phyloP scores from a whole-genome alignment of 30 jellyfish, hydroid and myxozoan species.

The Catostylus mosaicus region DNA sequence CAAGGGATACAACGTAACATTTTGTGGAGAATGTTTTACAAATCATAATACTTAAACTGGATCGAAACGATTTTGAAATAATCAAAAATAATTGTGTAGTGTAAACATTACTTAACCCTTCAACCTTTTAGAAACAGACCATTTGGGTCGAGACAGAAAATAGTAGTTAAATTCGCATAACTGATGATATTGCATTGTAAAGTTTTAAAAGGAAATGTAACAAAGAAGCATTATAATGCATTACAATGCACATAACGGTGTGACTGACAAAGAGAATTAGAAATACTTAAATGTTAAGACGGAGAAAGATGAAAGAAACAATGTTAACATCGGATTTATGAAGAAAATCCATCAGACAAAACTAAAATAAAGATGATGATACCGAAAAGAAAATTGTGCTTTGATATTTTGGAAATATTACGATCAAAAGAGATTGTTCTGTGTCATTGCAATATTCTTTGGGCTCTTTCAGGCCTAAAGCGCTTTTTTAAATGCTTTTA shows the following conservation, averaged over 20 bases:
- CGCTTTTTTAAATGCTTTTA: neutral
- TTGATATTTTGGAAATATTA: neutral
- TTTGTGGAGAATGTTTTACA: too few relatives aligned
- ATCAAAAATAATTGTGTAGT: neutral
- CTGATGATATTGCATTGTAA: neutral
- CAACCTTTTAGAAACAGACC: neutral
- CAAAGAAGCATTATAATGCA: neutral
- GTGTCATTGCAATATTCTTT: neutral
- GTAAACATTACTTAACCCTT: neutral
- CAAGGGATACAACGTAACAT: too few relatives aligned
- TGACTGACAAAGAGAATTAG: neutral
- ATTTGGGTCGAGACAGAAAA: neutral
- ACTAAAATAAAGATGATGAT: neutral
- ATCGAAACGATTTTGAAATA: neutral
- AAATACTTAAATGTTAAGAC: neutral
- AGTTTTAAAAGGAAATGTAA: neutral
- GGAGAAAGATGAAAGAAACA: neutral
- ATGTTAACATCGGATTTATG: neutral
- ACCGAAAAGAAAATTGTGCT: neutral
- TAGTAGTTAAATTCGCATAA: neutral
- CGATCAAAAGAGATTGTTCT: constrained; percentile 12
- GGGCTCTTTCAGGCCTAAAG: neutral
- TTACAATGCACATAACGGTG: neutral
- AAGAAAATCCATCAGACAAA: constrained; percentile 3
- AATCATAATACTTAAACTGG: neutral